These are phyloP conservation scores for Dromius quadrimaculatus DNA, from an alignment of 2,888 invertebrate species.

Conservation along the genomic window DNA sequence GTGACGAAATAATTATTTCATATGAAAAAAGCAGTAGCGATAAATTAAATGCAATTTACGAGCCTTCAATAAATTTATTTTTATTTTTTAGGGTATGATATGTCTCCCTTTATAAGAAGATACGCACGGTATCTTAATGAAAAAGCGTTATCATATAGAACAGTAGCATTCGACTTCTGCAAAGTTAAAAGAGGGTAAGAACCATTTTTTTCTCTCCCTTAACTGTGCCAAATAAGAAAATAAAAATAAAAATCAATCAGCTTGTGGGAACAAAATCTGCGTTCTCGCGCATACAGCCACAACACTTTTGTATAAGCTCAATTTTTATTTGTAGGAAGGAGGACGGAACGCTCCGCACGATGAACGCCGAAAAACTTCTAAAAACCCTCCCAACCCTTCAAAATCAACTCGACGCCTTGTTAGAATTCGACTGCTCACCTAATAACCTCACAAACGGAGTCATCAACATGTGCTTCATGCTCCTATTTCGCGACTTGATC, in stretches of 20 bases:
- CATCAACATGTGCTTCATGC: constrained; percentile 86
- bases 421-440: constrained; percentile 97
- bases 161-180: constrained; percentile 99
- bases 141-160: constrained; percentile 98
- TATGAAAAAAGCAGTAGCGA: too few relatives aligned
- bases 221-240: too few relatives aligned
- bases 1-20: too few relatives aligned
- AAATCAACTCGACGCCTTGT: constrained; percentile 91
- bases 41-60: too few relatives aligned
- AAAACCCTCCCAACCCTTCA: constrained; percentile 97
- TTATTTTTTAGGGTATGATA: constrained; percentile 87
- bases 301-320: neutral
- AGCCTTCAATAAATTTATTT: too few relatives aligned
- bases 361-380: constrained; percentile 96
- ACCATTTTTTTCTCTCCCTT: constrained; percentile 13
- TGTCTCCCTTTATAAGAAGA: constrained; percentile 98
- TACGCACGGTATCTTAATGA: constrained; percentile 99
- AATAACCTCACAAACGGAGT: constrained; percentile 97
- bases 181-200: constrained; percentile 97
- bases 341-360: constrained; percentile 95
- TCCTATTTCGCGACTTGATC: constrained; percentile 86
- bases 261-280: too few relatives aligned
- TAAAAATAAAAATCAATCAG: too few relatives aligned
- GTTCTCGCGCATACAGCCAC: too few relatives aligned
- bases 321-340: constrained; percentile 80